Evolutionary conservation across 2,113 vertebrate species (phyloP), one percentile per base, ranked within the genome.

Genomic region (Scomber scombrus): DNA sequence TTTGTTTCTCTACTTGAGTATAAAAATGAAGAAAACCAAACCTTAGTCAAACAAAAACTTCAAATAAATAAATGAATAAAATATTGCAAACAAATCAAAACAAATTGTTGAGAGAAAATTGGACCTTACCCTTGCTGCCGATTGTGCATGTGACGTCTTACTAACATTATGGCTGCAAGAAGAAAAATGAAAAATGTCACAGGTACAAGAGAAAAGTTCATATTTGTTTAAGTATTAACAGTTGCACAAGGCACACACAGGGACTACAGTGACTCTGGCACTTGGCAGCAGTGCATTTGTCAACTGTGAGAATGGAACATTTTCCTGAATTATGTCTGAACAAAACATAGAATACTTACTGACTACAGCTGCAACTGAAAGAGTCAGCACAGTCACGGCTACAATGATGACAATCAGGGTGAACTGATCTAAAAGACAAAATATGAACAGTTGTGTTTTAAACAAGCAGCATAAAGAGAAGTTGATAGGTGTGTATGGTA

Each of bases 101-200:
- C n/a, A 61, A 15, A 80, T 67, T 6, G 23, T 19, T 63, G 16
- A 54, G 18, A 54, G 23, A n/a, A 68, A 60, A 77, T 47, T 14
- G 76, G 34, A 69, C 3, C 93, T 93, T 90, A 95, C 94, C 93
- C 91, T 73, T 91, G 91, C 74, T 88, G 84, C 52, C 40, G 86
- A 49, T 50, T 85, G 19, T 71, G 78, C 86, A 78, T 84, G 40
- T n/a, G 79, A 43, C 89, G 90, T 80, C 80, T 93, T 40, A 92
- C 85, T 40, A 93, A 78, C 14, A 92, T 12, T 65, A 90, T 10
- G 3, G 69, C 94, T 95, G 89, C 60, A 75, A 81, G 68, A 71
- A 18, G 51, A 18, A 61, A 47, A 51, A 67, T 51, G 3, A 57
- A 74, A 23, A 84, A 51, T 2, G 16, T 87, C 83, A 88, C 0